phyloP scores from a whole-genome alignment of 2,113 vertebrate genomes.

The Callocephalon fimbriatum region DNA sequence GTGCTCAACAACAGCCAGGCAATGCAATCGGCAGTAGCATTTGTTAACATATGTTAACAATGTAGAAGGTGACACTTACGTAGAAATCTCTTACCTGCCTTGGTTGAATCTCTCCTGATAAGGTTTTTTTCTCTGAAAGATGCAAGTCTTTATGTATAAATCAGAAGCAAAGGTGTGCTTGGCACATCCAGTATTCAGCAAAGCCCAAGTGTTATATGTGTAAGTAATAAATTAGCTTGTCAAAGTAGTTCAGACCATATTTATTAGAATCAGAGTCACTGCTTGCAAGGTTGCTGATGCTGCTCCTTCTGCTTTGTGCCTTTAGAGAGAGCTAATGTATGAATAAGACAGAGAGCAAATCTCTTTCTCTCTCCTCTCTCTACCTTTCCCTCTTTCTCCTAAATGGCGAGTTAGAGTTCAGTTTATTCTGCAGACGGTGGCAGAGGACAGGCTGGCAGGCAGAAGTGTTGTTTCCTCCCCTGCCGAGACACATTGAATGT shows the following conservation, averaged over 20 bases:
- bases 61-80: slow-evolving; percentile 47
- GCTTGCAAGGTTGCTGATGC: slow-evolving; percentile 71
- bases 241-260: slow-evolving; percentile 71
- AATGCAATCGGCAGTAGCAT: slow-evolving; percentile 39
- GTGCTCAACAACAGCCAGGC: background rate
- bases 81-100: slow-evolving; percentile 81
- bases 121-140: slow-evolving; percentile 63
- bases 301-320: slow-evolving; percentile 71
- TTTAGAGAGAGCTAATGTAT: slow-evolving; percentile 68
- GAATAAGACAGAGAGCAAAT: slow-evolving; percentile 65
- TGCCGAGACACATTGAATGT: slow-evolving; percentile 76
- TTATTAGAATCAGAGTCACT: slow-evolving; percentile 62
- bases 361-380: background rate
- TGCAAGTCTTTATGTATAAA: slow-evolving; percentile 62
- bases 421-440: slow-evolving; percentile 65
- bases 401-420: slow-evolving; percentile 65
- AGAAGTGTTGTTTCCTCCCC: slow-evolving; percentile 67
- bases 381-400: slow-evolving; percentile 37
- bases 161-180: slow-evolving; percentile 64
- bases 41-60: slow-evolving; percentile 40
- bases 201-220: slow-evolving; percentile 51
- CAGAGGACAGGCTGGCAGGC: slow-evolving; percentile 69
- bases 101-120: slow-evolving; percentile 68
- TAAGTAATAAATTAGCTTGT: slow-evolving; percentile 71
- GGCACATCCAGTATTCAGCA: slow-evolving; percentile 67